Percentiles rank a stretch among this genome's conserved stretches.
Conservation (phyloP, 2,888 invertebrate genomes). For the Dolichopus griseipennis region DNA sequence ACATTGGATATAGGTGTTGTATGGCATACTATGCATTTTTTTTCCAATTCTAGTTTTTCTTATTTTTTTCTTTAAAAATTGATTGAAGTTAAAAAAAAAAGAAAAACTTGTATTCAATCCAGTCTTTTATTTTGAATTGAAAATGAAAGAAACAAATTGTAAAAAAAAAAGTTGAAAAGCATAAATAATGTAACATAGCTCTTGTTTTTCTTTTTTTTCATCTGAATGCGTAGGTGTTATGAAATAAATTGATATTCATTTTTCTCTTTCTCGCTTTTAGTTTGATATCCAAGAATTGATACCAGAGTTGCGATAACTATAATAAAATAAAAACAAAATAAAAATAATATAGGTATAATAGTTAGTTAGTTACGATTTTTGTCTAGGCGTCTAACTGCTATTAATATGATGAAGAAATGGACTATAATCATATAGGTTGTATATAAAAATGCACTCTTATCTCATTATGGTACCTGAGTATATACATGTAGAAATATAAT, state of each 20-base stretch:
- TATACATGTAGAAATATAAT: background rate
- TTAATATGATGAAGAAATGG: background rate
- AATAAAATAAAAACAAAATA: background rate
- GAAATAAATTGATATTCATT: background rate
- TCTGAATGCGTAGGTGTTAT: background rate
- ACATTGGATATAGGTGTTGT: too few relatives aligned
- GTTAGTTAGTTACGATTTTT: background rate
- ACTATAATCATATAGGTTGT: background rate
- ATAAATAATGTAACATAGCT: too few relatives aligned
- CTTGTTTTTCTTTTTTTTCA: too few relatives aligned
- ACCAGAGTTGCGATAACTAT: background rate
- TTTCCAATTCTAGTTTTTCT: too few relatives aligned
- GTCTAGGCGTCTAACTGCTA: background rate
- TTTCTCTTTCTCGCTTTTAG: background rate
- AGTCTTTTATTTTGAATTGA: background rate
- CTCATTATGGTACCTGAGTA: too few relatives aligned
- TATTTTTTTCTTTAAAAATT: background rate
- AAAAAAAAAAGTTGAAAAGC: too few relatives aligned
- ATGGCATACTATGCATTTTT: too few relatives aligned
- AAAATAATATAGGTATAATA: background rate
- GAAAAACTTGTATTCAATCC: background rate
- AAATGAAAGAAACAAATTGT: background rate
- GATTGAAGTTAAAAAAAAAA: background rate
- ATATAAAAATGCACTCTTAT: too few relatives aligned
- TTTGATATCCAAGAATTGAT: too few relatives aligned